These are phyloP conservation scores for Psittacula cyanocephala DNA, from an alignment of 2,113 vertebrate species.

Conservation along the genomic window DNA sequence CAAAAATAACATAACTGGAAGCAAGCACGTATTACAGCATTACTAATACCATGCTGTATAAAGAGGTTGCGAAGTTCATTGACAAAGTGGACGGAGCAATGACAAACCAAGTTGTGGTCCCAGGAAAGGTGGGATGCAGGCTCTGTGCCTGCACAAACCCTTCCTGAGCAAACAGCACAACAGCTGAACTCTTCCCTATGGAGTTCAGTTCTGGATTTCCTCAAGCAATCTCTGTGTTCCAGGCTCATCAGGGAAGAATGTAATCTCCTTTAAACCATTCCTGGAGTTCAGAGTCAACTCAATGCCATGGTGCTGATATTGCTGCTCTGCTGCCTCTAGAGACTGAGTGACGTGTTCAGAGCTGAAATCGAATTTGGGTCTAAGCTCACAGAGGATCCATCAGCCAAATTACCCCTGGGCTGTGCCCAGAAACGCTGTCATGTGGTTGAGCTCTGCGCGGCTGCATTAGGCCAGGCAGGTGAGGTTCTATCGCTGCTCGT, in stretches of 20 bases:
- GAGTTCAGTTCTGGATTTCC: conserved; percentile 52
- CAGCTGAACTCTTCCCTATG: background rate
- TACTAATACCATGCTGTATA: background rate
- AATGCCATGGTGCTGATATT: background rate
- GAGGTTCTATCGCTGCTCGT: background rate
- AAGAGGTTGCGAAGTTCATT: background rate
- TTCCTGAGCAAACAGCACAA: background rate
- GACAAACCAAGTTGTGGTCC: background rate
- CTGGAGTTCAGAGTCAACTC: background rate
- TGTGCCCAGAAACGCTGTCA: background rate
- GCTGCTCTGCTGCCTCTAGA: conserved; percentile 14
- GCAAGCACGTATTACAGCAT: background rate
- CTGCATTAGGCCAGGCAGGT: background rate
- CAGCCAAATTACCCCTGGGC: background rate
- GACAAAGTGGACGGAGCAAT: background rate
- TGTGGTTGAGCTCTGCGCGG: background rate
- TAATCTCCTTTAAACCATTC: conserved; percentile 52
- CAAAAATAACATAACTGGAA: background rate
- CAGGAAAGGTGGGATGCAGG: background rate
- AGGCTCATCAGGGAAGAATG: conserved; percentile 31
- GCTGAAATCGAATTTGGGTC: conserved; percentile 34
- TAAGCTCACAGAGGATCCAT: conserved; percentile 34
- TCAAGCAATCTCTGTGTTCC: conserved; percentile 46
- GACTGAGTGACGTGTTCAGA: background rate
- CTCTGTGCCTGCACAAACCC: background rate